These are phyloP conservation scores for Watsonalla cultraria DNA, from an alignment of 2,888 invertebrate species.

Conservation along the genomic window DNA sequence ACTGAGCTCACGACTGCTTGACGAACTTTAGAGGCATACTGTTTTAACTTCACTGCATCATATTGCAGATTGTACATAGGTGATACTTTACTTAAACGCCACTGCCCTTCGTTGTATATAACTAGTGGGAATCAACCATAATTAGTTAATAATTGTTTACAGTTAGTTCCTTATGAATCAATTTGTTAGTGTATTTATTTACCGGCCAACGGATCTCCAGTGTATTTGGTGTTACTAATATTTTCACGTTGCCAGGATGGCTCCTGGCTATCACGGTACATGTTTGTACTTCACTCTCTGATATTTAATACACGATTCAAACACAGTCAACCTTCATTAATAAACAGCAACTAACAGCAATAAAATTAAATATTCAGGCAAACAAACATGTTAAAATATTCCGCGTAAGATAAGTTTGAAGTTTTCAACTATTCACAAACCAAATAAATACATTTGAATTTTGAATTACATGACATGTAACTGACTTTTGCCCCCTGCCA, in stretches of 20 bases:
- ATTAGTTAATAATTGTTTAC: no score
- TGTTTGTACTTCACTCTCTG: slow-evolving; percentile 4
- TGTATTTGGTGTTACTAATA: slow-evolving; percentile 13
- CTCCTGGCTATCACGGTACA: slow-evolving; percentile 19
- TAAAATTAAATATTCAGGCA: no score
- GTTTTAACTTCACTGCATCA: slow-evolving; percentile 53
- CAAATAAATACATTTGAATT: no score
- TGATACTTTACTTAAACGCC: slow-evolving; percentile 59
- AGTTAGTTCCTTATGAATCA: no score
- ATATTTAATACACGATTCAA: neutral
- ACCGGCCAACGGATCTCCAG: slow-evolving; percentile 40
- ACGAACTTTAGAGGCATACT: slow-evolving; percentile 61
- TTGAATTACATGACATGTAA: no score
- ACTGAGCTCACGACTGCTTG: slow-evolving; percentile 51
- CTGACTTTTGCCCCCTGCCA: no score
- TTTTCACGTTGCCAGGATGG: slow-evolving; percentile 21
- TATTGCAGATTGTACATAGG: slow-evolving; percentile 59
- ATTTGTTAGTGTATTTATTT: slow-evolving; percentile 7
- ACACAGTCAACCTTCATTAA: no score
- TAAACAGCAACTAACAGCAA: no score
- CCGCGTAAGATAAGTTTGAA: no score
- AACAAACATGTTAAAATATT: no score
- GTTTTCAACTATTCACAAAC: no score
- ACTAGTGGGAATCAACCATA: slow-evolving; percentile 36
- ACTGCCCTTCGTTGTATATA: slow-evolving; percentile 61